Evolutionary conservation across 2,888 invertebrate species (phyloP).

Genomic region (Mechanitis messenoides): DNA sequence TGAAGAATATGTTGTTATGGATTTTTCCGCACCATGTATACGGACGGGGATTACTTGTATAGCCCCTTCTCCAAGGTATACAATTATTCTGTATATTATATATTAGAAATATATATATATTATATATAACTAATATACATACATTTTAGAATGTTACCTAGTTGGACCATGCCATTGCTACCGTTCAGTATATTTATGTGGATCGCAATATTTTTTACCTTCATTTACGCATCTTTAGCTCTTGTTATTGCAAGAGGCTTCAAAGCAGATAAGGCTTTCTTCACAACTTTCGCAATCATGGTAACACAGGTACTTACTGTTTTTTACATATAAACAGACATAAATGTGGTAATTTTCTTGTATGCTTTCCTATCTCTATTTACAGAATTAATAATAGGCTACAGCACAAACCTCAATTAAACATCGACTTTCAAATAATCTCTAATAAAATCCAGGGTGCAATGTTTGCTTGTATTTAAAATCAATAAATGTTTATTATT

Average conservation of each 20-base stretch:
- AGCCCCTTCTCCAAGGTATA: slow-evolving; percentile 78
- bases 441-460: no score
- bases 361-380: no score
- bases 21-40: slow-evolving; percentile 77
- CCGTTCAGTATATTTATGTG: slow-evolving; percentile 78
- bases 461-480: no score
- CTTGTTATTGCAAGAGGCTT: slow-evolving; percentile 48
- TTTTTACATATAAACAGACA: no score
- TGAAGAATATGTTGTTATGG: slow-evolving; percentile 76
- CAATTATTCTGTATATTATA: not conserved
- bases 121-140: not conserved
- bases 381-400: no score
- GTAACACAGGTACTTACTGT: slow-evolving; percentile 53
- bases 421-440: no score
- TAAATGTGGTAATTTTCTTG: no score
- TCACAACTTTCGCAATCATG: slow-evolving; percentile 62
- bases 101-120: not conserved
- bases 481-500: no score
- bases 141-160: slow-evolving; percentile 66
- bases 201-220: slow-evolving; percentile 72
- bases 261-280: slow-evolving; percentile 42
- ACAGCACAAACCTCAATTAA: no score
- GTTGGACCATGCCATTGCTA: slow-evolving; percentile 78
- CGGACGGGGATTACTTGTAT: slow-evolving; percentile 81
- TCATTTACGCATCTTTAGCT: slow-evolving; percentile 60